phyloP scores from a whole-genome alignment of 2,113 vertebrate genomes.

The Campylomormyrus numenius region DNA sequence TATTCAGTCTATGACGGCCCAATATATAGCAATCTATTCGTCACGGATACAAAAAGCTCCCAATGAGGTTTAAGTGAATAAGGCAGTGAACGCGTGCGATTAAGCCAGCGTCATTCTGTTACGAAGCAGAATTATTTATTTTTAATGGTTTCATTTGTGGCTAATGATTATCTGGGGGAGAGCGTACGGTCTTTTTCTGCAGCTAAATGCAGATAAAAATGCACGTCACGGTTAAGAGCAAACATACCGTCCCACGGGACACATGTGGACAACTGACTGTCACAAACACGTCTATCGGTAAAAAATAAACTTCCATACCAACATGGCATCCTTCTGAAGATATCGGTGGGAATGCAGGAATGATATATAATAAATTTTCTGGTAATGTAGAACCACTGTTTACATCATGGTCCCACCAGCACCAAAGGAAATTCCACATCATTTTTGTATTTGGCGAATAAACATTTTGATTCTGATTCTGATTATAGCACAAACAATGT shows the following conservation, averaged over 20 bases:
- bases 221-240: background rate
- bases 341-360: background rate
- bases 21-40: too few relatives aligned
- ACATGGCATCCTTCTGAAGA: background rate
- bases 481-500: background rate
- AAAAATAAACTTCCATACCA: background rate
- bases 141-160: background rate
- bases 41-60: background rate
- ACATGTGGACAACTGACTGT: background rate
- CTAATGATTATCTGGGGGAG: background rate
- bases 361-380: background rate
- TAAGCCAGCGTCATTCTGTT: background rate
- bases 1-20: background rate
- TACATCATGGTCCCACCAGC: background rate
- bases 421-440: background rate
- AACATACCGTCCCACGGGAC: background rate
- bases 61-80: background rate
- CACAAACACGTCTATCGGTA: background rate
- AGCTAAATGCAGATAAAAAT: background rate
- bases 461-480: background rate
- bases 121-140: background rate
- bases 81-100: background rate
- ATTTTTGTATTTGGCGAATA: background rate
- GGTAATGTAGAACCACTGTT: background rate
- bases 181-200: background rate